phyloP scores from a whole-genome alignment of 2,113 vertebrate genomes.

The Takifugu flavidus region DNA sequence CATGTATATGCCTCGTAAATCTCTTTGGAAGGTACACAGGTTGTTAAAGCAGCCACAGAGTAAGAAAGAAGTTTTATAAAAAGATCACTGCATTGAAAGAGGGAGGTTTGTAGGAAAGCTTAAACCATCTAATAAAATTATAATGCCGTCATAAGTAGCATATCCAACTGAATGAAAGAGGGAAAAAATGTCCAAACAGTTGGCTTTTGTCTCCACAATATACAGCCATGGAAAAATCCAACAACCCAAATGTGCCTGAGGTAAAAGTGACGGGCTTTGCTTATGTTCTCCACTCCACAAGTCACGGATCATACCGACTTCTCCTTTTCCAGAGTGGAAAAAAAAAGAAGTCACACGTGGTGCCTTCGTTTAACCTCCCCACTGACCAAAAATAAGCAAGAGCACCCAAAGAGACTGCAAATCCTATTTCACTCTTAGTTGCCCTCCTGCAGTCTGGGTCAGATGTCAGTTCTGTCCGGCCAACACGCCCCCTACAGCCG shows the following conservation, averaged over 20 bases:
- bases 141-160: slow-evolving; percentile 16
- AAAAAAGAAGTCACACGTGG: slow-evolving; percentile 58
- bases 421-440: slow-evolving; percentile 18
- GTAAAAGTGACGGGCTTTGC: slow-evolving; percentile 39
- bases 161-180: slow-evolving; percentile 15
- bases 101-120: background rate
- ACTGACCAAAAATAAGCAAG: slow-evolving; percentile 47
- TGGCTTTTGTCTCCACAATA: slow-evolving; percentile 30
- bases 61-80: background rate
- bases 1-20: slow-evolving; percentile 20
- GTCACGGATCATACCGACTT: slow-evolving; percentile 55
- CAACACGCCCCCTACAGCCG: slow-evolving; percentile 21
- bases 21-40: slow-evolving; percentile 8
- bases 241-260: slow-evolving; percentile 1
- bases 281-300: slow-evolving; percentile 49
- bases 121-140: slow-evolving; percentile 14
- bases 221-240: slow-evolving; percentile 13
- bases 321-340: slow-evolving; percentile 78
- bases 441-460: slow-evolving; percentile 26
- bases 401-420: slow-evolving; percentile 29
- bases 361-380: slow-evolving; percentile 16
- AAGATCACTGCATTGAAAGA: background rate
- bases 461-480: slow-evolving; percentile 9
- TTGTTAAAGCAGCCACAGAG: slow-evolving; percentile 12
- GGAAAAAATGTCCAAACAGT: slow-evolving; percentile 17